Evolutionary conservation across 2,888 invertebrate species (phyloP), one percentile per base, ranked within the genome.

Genomic region (Acrobasis repandana): DNA sequence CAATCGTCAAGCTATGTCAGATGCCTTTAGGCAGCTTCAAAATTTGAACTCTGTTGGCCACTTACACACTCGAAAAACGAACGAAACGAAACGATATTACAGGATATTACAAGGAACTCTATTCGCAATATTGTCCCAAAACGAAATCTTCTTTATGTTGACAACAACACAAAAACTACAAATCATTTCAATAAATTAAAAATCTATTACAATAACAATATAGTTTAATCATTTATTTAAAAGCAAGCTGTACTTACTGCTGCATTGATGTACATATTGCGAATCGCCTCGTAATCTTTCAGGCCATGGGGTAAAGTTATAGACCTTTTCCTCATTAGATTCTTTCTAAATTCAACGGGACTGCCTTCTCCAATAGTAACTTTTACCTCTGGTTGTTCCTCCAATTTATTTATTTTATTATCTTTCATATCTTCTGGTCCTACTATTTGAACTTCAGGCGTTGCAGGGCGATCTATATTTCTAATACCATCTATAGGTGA

Each of bases 281-380:
- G 68, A 64, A 38, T 65, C 28, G 61, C 61, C 51, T 94, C 93
- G 77, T 94, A 85, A 38, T 93, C 92, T 72, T 95, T 93, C 54
- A 95, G 86, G 64, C 85, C 87, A 66, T 91, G 86, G 1, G 95
- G 96, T 75, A 95, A 87, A 0, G 96, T 95, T 56, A 94, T 93
- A 2, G 95, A 95, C 62, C 94, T 93, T 64, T 94, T 93, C 52
- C 94, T 90, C 47, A 93, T 60, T 43, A 72, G 64, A 38, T 72
- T 74, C 9, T 54, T 38, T 33, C 83, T 82, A 36, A 76, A 75
- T 9, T 74, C 67, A 2, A 83, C 66, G 8, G 79, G 76, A 66
- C 74, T 78, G 0, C 77, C 78, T 14, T 65, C 65, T 52, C 67
- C 68, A 9, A 60, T 51, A 43, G 59, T 43, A 9, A 59, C 54